Evolutionary conservation across 2,888 invertebrate species (phyloP), one percentile per base, ranked within the genome.

Genomic region (Drosophila austrosaltans): DNA sequence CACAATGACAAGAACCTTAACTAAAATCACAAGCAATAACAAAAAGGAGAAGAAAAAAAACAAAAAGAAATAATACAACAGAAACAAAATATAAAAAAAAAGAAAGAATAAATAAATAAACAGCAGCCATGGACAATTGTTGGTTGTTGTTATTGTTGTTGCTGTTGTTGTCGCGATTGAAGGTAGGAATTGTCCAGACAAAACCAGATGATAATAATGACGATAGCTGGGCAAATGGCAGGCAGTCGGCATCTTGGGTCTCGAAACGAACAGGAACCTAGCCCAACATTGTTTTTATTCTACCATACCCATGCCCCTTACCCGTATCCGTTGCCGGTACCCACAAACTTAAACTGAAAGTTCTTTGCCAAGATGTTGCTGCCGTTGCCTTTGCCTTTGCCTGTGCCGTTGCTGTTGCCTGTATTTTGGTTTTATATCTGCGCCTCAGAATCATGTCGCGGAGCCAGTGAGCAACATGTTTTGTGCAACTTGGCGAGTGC

Each of bases 401-500:
- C 53, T 57, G 57, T 72, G 68, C 63, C 67, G 73, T 67, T 73
- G 39, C 22, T 54, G 25, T 22, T 54, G 42, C 30, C 53, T 40
- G 60, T 74, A 66, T 70, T 74, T 75, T 62, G 70, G 69, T 73
- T 79, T 81, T 76, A 74, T 83, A 83, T 83, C 83, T 85, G 81
- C 81, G 81, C 75, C 79, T 86, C 79, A 78, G 86, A 86, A 83
- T 83, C 83, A 83, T 86, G 83, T 83, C 86, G 86, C 83, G 83
- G 74, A 82, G 80, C 87, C 81, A 87, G 82, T 82, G 82, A 87
- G 85, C 85, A 87, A 86, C 85, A 87, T 86, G 85, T 82, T 87
- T 58, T 81, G 81, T 81, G 74, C 81, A 66, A 71, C 75, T 72
- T 75, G 69, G 71, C 81, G 82, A 87, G 85, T 87, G 76, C 87